Evolutionary conservation across 2,113 vertebrate genomes (phyloP).

Genomic region (Otis tarda): DNA sequence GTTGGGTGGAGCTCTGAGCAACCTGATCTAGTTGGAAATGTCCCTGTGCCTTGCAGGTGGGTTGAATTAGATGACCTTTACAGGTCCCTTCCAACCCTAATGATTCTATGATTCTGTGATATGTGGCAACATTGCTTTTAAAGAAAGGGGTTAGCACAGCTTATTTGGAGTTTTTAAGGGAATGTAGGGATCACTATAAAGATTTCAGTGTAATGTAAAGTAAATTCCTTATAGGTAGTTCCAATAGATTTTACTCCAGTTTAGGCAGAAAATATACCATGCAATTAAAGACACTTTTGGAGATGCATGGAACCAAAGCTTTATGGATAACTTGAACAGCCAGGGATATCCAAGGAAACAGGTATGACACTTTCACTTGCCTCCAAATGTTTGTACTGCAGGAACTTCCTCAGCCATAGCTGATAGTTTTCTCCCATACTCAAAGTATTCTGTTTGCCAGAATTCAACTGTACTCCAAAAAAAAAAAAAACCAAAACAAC

Average conservation of each 20-base stretch:
- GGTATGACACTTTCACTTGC: neutral
- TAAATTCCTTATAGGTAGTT: neutral
- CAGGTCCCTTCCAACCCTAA: too few relatives aligned
- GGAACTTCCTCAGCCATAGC: neutral
- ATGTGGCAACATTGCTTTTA: neutral
- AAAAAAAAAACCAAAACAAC: fast-evolving
- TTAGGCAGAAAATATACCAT: neutral
- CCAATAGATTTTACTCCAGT: neutral
- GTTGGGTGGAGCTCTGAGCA: too few relatives aligned
- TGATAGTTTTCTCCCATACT: neutral
- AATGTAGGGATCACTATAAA: neutral
- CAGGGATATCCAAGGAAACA: neutral
- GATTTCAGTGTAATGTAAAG: neutral
- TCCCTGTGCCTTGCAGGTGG: too few relatives aligned
- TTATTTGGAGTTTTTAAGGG: neutral
- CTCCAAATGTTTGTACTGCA: neutral
- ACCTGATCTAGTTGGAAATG: too few relatives aligned
- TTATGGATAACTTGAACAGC: neutral
- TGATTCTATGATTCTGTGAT: too few relatives aligned
- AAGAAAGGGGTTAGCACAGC: neutral
- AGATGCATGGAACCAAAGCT: neutral
- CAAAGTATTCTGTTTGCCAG: neutral
- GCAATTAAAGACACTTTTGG: neutral
- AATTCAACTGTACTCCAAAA: neutral
- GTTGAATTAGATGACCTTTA: too few relatives aligned